A percentile compares a stretch with the other conserved stretches of the same genome.
Conservation (phyloP, 1,140 invertebrate genomes). For the Hylyphantes graminicola region DNA sequence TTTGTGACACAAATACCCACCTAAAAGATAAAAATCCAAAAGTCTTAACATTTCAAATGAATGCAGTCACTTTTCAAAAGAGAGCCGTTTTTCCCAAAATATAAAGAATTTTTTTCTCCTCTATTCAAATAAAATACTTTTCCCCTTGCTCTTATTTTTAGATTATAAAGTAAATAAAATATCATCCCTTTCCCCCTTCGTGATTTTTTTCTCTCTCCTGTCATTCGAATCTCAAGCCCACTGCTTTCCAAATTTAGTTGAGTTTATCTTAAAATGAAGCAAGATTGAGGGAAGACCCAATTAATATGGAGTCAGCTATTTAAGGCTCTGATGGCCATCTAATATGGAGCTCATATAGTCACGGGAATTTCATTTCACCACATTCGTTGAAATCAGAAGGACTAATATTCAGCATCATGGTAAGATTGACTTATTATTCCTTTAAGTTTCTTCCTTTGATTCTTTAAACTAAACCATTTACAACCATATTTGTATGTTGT, state of each 20-base stretch:
- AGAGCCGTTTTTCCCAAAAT: too few relatives aligned
- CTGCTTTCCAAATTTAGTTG: slow-evolving; percentile 58
- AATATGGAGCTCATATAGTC: not conserved
- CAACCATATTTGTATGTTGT: not conserved
- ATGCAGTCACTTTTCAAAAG: too few relatives aligned
- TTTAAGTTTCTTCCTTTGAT: not conserved
- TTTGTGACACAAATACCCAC: too few relatives aligned
- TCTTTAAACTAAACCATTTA: too few relatives aligned
- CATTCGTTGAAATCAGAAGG: not conserved
- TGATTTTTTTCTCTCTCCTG: slow-evolving; percentile 14
- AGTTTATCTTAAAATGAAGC: slow-evolving; percentile 52
- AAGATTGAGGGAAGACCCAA: slow-evolving; percentile 27
- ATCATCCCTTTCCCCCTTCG: not conserved
- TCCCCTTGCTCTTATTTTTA: slow-evolving; percentile 24
- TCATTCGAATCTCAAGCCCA: slow-evolving; percentile 47
- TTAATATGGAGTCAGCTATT: slow-evolving; percentile 48
- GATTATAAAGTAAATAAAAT: slow-evolving; percentile 53
- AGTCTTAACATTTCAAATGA: too few relatives aligned
- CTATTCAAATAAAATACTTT: not conserved
- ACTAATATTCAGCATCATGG: not conserved
- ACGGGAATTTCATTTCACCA: not conserved
- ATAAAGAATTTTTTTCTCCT: too few relatives aligned
- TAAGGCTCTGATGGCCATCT: slow-evolving; percentile 23
- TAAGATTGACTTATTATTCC: not conserved
- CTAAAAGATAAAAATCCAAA: too few relatives aligned